Evolutionary conservation across 2,113 vertebrate genomes (phyloP).

Genomic region (Leptobrachium ailaonicum): DNA sequence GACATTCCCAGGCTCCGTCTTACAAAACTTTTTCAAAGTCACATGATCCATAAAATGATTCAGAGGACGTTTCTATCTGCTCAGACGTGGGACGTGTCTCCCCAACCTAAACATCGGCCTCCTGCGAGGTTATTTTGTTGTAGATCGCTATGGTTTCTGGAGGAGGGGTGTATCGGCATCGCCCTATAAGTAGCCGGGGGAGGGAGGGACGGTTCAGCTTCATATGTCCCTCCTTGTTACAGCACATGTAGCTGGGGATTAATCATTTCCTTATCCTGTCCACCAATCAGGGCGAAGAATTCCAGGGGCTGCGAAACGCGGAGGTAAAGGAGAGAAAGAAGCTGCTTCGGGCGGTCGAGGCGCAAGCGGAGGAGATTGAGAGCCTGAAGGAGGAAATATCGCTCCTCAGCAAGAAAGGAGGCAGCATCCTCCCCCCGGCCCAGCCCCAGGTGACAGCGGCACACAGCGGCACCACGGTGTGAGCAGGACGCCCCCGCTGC

Average conservation of each 20-base stretch:
- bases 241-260: not conserved
- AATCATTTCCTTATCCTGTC: not conserved
- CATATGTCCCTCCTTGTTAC: no score
- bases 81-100: no score
- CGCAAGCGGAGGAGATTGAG: constrained; percentile 55
- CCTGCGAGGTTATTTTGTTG: no score
- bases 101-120: no score
- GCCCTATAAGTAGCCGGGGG: no score
- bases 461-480: not conserved
- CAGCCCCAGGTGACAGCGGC: constrained; percentile 11
- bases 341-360: constrained; percentile 66
- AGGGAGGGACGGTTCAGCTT: no score
- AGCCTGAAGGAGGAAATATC: constrained; percentile 70
- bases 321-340: constrained; percentile 62
- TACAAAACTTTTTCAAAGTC: no score
- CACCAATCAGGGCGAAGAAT: constrained; percentile 68
- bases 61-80: no score
- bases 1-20: no score
- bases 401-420: constrained; percentile 66
- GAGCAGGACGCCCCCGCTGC: not conserved
- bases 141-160: no score
- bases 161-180: no score
- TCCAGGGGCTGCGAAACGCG: constrained; percentile 59
- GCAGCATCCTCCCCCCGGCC: constrained; percentile 63
- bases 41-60: no score